Evolutionary conservation across 2,113 vertebrate genomes (phyloP).

Genomic region (Grammomys dolichurus): DNA sequence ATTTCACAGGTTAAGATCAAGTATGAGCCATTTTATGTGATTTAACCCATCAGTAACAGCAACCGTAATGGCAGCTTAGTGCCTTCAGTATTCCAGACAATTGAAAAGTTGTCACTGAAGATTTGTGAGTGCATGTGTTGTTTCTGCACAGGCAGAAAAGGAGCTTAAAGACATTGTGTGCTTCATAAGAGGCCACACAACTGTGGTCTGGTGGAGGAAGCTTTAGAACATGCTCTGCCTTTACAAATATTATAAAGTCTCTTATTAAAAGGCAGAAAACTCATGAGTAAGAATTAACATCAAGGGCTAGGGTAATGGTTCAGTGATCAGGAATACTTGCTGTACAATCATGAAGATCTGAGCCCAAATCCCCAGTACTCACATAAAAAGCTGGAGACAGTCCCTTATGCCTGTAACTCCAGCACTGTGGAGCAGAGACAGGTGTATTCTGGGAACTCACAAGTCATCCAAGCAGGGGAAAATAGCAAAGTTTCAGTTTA

Average conservation of each 20-base stretch:
- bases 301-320: not conserved
- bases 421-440: not conserved
- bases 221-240: not conserved
- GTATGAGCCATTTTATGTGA: not conserved
- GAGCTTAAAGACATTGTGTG: slow-evolving; percentile 8
- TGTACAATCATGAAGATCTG: not conserved
- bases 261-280: not conserved
- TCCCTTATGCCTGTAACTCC: not conserved
- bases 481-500: not conserved
- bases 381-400: not conserved
- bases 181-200: not conserved
- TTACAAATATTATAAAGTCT: not conserved
- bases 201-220: not conserved
- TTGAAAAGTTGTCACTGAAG: slow-evolving; percentile 8
- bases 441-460: not conserved
- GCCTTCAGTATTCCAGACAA: not conserved
- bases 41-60: not conserved
- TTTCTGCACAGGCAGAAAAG: slow-evolving; percentile 10
- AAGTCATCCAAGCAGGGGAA: not conserved
- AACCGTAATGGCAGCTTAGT: not conserved
- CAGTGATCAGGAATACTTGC: not conserved
- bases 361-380: not conserved
- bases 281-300: not conserved
- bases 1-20: not conserved
- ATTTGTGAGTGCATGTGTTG: not conserved